Percentiles rank a stretch among this genome's conserved stretches.
These are phyloP conservation scores for Sula dactylatra DNA, from an alignment of 2,113 vertebrate species.

Conservation along the genomic window DNA sequence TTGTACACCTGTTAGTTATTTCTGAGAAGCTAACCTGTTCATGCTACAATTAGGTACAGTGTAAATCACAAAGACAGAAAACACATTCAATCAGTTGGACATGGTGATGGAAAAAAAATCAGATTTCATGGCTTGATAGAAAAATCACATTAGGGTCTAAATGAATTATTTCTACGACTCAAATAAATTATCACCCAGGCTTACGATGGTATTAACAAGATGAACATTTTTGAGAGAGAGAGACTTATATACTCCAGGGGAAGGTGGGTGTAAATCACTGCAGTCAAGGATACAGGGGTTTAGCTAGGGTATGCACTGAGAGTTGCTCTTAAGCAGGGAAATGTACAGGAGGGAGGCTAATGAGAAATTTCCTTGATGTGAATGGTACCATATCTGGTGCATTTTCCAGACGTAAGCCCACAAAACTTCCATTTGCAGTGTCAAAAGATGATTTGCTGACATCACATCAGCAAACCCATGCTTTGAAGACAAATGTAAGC, in stretches of 20 bases:
- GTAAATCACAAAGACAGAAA: conserved; percentile 40
- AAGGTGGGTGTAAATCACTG: conserved; percentile 5
- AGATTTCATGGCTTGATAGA: conserved; percentile 65
- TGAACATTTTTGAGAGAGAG: background rate
- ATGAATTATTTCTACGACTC: conserved; percentile 61
- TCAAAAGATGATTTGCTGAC: conserved; percentile 32
- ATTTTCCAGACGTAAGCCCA: background rate
- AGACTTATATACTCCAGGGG: background rate
- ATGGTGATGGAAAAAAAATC: conserved; percentile 10
- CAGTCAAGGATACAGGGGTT: background rate
- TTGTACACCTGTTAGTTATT: conserved; percentile 60
- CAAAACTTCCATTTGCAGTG: background rate
- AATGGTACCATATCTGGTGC: background rate
- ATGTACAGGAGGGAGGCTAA: background rate
- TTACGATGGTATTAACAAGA: conserved; percentile 43
- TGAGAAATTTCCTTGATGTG: conserved; percentile 15
- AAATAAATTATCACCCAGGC: conserved; percentile 63
- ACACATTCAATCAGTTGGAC: conserved; percentile 51
- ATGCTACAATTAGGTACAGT: conserved; percentile 43
- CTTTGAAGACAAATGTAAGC: background rate
- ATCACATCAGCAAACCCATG: background rate
- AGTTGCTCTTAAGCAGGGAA: background rate
- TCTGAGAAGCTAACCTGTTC: conserved; percentile 12
- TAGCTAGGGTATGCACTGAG: background rate
- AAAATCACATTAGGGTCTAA: conserved; percentile 66